Base-by-base conservation (phyloP, 2,113 vertebrate genomes). In the Stomatorhinus ivindoensis region DNA sequence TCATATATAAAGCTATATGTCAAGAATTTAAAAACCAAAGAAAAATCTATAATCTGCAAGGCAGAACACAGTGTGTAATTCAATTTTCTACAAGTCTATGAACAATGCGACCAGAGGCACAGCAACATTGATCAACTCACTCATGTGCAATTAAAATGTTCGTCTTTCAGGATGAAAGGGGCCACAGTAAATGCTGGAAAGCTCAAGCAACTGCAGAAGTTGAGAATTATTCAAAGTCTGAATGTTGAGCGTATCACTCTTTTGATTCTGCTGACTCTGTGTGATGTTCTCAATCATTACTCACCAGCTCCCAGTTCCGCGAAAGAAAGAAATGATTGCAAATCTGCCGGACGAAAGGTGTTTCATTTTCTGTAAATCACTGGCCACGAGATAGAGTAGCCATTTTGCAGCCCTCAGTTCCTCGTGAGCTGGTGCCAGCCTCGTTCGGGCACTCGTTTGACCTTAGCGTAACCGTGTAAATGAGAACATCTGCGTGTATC, bases 21-120 rank as follows among this genome's bases (percentile, higher is more conserved):
- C 44, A 47, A 84, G 82, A 46, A 19, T n/a, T 84, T 84, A 84
- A 84, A 84, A 47, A 55, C 17, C 80, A 84, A 80, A 80, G 35
- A 7, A 84, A 84, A 84, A 84, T 84, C 48, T 39, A 53, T 53
- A 35, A 51, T 84, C 44, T 84, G 82, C 44, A 84, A 84, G 82
- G 82, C 82, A 84, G 82, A 84, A 84, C 35, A n/a, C 44, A 46
- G 82, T 15, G 50, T 53, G 48, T 87, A 87, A 53, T 35, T 87
- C 85, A 35, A 53, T 87, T 87, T 35, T 53, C 85, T 35, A 27
- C 85, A 35, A 53, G 50, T 50, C 50, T 55, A 35, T 87, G 50
- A 87, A 86, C 46, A 82, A 42, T 39, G 76, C 44, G 76, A 82
- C 76, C 4, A 42, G 76, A 82, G 76, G 76, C 76, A 44, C 13